Conservation (phyloP, 2,888 invertebrate species). For the Tenthredo scrophulariae region DNA sequence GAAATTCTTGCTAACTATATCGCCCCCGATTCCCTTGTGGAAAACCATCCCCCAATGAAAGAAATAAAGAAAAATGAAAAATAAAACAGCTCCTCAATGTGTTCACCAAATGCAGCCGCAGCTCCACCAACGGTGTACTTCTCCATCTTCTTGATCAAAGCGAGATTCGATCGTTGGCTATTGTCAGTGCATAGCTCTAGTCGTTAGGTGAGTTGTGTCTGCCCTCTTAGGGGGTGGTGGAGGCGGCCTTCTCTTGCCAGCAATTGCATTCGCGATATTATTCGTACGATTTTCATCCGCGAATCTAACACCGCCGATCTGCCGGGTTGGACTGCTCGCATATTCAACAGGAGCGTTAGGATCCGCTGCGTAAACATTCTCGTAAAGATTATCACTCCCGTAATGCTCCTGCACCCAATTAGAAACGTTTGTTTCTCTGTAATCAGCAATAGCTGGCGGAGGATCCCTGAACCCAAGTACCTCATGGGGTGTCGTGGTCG, state of each 20-base stretch:
- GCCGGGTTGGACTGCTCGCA: conserved; percentile 73
- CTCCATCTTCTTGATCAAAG: conserved; percentile 61
- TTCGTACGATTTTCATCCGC: conserved; percentile 75
- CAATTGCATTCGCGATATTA: conserved; percentile 73
- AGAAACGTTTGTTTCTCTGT: conserved; percentile 91
- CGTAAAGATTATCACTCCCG: conserved; percentile 87
- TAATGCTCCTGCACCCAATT: conserved; percentile 96
- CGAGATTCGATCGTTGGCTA: conserved; percentile 74
- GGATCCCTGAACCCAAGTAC: conserved; percentile 94
- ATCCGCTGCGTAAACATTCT: conserved; percentile 84
- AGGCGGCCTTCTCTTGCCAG: conserved; percentile 90
- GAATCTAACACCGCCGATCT: conserved; percentile 69
- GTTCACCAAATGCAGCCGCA: conserved; percentile 75
- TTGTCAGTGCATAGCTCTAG: conserved; percentile 78
- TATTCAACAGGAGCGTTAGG: conserved; percentile 79
- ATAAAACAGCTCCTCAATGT: conserved; percentile 61
- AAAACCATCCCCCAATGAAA: background rate
- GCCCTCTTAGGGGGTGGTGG: conserved; percentile 95
- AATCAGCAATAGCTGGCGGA: conserved; percentile 85
- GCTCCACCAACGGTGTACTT: conserved; percentile 66
- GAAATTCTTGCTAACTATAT: background rate
- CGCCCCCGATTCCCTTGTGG: background rate
- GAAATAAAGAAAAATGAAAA: background rate
- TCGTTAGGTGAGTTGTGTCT: conserved; percentile 88
- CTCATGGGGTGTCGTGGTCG: conserved; percentile 93